phyloP scores from a whole-genome alignment of 2,797 vertebrate genomes.

The Avahi laniger region DNA sequence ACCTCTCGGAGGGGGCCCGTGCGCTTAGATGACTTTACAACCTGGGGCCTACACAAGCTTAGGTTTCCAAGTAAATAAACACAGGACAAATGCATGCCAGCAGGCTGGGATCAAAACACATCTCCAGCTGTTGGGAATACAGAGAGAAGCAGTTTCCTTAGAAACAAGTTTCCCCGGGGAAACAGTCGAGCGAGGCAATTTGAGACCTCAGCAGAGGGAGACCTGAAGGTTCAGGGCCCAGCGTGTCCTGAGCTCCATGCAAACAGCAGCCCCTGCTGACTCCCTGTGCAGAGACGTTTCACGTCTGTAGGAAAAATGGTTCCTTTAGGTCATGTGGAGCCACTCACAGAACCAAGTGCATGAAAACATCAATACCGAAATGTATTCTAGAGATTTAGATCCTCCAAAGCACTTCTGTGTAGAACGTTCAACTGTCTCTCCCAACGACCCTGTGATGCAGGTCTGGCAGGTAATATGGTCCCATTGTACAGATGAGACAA shows the following conservation, averaged over 20 bases:
- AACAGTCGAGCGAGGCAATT: neutral
- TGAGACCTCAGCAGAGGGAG: neutral
- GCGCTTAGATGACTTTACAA: neutral
- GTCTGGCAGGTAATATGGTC: neutral
- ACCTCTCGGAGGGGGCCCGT: too few relatives aligned
- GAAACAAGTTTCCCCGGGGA: neutral
- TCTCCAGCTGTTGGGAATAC: constrained; percentile 61
- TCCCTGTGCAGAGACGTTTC: neutral
- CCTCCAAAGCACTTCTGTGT: neutral
- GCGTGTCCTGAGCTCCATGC: neutral
- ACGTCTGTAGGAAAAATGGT: neutral
- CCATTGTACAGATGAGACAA: neutral
- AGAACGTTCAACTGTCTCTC: neutral
- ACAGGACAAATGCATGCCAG: neutral
- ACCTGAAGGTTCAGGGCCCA: neutral
- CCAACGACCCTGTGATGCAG: neutral
- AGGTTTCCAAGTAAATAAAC: constrained; percentile 56
- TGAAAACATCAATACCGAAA: neutral
- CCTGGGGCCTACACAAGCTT: neutral
- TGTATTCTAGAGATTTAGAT: neutral
- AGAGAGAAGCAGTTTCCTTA: constrained; percentile 49
- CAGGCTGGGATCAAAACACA: constrained; percentile 32
- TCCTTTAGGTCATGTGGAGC: neutral
- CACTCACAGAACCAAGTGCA: neutral
- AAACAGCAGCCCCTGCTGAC: fast-evolving